These are phyloP conservation scores for Argyrosomus japonicus DNA, from an alignment of 2,113 vertebrate genomes.

Conservation along the genomic window DNA sequence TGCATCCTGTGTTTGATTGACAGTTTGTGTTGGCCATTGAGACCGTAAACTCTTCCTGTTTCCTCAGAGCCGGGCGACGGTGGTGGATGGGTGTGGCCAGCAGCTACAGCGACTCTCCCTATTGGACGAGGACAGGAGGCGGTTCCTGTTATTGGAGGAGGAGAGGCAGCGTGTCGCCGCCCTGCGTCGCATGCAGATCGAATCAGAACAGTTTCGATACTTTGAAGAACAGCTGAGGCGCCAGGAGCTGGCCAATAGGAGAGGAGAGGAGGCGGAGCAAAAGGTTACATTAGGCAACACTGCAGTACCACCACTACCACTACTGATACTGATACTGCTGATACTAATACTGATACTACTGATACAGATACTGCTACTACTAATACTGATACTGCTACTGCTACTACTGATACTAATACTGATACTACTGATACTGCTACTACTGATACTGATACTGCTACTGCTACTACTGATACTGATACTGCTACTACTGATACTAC, in stretches of 20 bases:
- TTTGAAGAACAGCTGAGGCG: conserved; percentile 95
- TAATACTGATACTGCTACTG: not conserved
- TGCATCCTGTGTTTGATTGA: not conserved
- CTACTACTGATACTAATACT: not conserved
- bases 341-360: too few relatives aligned
- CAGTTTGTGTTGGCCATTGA: not conserved
- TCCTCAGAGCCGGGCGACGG: conserved; percentile 64
- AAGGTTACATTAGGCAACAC: conserved; percentile 50
- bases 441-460: not conserved
- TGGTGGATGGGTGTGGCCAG: conserved; percentile 71
- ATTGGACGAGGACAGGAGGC: conserved; percentile 84
- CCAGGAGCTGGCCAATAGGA: conserved; percentile 90
- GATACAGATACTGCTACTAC: too few relatives aligned
- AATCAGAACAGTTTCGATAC: conserved; percentile 93
- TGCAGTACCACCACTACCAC: not conserved
- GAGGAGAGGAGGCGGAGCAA: conserved; percentile 80
- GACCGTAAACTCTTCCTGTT: not conserved
- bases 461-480: too few relatives aligned
- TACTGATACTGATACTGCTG: not conserved
- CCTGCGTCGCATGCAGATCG: conserved; percentile 92
- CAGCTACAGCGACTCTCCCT: conserved; percentile 71
- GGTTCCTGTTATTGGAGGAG: conserved; percentile 88
- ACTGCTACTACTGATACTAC: too few relatives aligned
- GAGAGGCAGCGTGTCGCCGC: conserved; percentile 91
- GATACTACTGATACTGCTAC: not conserved